Evolutionary conservation across 2,797 vertebrate species (phyloP), one percentile per base, ranked within the genome.

Genomic region (Cichlasoma orientale): DNA sequence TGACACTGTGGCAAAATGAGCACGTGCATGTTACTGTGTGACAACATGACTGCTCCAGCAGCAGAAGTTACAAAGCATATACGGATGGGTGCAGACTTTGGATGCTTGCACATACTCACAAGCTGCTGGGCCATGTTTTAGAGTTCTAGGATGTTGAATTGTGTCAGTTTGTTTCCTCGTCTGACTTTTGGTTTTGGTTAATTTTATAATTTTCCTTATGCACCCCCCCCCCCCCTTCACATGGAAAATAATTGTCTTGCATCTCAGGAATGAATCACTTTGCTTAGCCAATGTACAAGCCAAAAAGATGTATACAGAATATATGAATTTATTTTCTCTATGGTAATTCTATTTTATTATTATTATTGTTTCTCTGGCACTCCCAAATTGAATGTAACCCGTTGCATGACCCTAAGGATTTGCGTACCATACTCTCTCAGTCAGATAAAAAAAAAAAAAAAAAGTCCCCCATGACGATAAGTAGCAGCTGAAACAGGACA

Each of bases 261-360:
- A 92, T 87, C 94, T 95, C 94, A 95, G 93, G 94, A 94, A 94
- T 79, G 74, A 90, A 89, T 89, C 59, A 61, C 84, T 91, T 88
- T 79, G 81, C 89, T 85, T 87, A 78, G 82, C 89, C 77, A 79
- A 85, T 87, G 86, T 91, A 82, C 79, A 89, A 92, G 74, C 87
- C 80, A 92, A 91, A 91, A 85, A 78, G 13, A 83, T 90, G 82
- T 93, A 82, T 82, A 90, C 75, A 82, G 78, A 90, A 89, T 86
- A 91, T 92, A 89, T 88, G 53, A 76, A 87, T 88, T 90, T 94
- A 94, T 95, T 94, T 94, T 92, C 87, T 90, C 88, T 90, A 90
- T 90, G 53, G 90, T 92, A 89, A 89, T 92, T 92, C 89, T 95
- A 92, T 94, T 94, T 95, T 95, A 93, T 88, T 66, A 47, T 88